These are phyloP conservation scores for Drosophila sp. DNA, from an alignment of 1,140 invertebrate genomes.

Conservation along the genomic window DNA sequence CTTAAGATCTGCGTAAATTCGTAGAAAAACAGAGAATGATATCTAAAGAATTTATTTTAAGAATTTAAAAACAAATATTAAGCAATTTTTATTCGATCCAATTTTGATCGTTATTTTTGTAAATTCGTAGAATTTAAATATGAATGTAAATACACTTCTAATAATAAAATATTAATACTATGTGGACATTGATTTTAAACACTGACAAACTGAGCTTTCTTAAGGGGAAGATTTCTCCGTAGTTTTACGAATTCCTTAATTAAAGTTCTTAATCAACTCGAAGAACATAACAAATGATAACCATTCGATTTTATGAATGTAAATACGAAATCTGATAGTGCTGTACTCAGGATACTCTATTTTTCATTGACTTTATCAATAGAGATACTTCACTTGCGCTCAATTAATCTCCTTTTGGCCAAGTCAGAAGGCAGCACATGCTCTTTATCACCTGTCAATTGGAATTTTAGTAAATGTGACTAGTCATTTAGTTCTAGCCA, in stretches of 20 bases:
- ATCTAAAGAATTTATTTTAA: too few species aligned
- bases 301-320: conserved; percentile 3
- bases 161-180: too few species aligned
- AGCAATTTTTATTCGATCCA: too few species aligned
- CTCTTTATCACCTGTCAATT: conserved; percentile 19
- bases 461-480: conserved; percentile 17
- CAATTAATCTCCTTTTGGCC: conserved; percentile 45
- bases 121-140: too few species aligned
- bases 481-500: not conserved
- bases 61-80: too few species aligned
- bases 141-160: too few species aligned
- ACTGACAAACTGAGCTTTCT: too few species aligned
- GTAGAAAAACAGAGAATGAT: too few species aligned
- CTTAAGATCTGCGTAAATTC: conserved; percentile 1
- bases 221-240: too few species aligned
- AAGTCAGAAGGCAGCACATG: not conserved
- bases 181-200: too few species aligned
- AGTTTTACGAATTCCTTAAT: not conserved
- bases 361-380: conserved; percentile 19
- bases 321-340: not conserved
- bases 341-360: not conserved
- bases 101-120: too few species aligned
- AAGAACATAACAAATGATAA: not conserved
- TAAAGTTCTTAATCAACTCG: not conserved
- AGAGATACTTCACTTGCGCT: conserved; percentile 5